A percentile compares a stretch with the other conserved stretches of the same genome.
phyloP scores from a whole-genome alignment of 2,888 invertebrate genomes.

The Keiferia lycopersicella region DNA sequence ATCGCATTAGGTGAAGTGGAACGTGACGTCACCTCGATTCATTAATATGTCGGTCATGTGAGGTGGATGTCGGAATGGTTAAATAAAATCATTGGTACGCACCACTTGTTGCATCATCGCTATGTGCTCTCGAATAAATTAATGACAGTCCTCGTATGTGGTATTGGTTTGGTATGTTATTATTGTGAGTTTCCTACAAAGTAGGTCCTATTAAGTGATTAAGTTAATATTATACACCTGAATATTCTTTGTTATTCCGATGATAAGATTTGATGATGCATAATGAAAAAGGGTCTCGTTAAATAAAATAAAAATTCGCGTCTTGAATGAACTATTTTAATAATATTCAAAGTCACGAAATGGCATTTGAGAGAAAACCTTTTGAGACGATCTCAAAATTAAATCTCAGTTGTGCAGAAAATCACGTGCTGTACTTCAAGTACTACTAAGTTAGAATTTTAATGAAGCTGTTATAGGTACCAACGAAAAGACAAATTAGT shows the following conservation, averaged over 20 bases:
- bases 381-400: not conserved
- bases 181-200: not conserved
- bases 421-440: conserved; percentile 34
- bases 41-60: conserved; percentile 28
- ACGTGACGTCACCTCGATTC: conserved; percentile 14
- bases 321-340: not conserved
- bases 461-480: conserved; percentile 24
- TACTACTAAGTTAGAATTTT: conserved; percentile 45
- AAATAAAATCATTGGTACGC: conserved; percentile 42
- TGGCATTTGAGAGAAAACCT: not conserved
- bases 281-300: not conserved
- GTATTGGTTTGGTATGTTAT: not conserved
- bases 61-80: conserved; percentile 37
- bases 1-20: conserved; percentile 13
- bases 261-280: too few relatives aligned
- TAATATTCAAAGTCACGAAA: not conserved
- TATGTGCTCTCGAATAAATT: conserved; percentile 21
- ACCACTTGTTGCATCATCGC: conserved; percentile 39
- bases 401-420: not conserved
- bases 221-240: too few relatives aligned
- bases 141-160: not conserved
- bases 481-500: not conserved
- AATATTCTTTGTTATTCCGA: too few relatives aligned
- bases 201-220: not conserved
- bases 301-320: too few relatives aligned